Percentiles rank a stretch among this genome's conserved stretches.
Conservation (phyloP, 2,888 invertebrate species). For the Rotaria magnacalcarata region DNA sequence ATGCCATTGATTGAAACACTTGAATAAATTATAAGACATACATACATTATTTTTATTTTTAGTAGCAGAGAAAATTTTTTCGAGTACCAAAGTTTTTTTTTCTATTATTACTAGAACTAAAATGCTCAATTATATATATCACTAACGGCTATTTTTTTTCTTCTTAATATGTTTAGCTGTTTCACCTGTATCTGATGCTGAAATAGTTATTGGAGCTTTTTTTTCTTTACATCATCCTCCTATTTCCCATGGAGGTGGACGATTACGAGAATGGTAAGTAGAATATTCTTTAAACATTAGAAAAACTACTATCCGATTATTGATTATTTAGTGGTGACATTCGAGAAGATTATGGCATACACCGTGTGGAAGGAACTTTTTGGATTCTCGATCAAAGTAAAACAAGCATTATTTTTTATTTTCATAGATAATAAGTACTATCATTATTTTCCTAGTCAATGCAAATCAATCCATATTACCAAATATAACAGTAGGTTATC, state of each 20-base stretch:
- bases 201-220: neutral
- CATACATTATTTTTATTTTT: no score
- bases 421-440: no score
- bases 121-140: no score
- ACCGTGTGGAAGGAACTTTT: constrained; percentile 66
- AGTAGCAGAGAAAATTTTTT: no score
- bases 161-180: neutral
- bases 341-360: constrained; percentile 73
- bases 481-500: constrained; percentile 66
- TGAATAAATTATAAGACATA: no score
- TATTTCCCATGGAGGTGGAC: neutral
- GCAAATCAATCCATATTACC: constrained; percentile 64
- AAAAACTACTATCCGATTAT: no score
- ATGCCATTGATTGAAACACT: no score
- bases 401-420: constrained; percentile 35
- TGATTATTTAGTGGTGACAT: constrained; percentile 63
- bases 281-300: no score
- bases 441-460: constrained; percentile 58
- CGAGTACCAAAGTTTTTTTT: no score
- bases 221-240: constrained; percentile 31
- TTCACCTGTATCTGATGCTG: constrained; percentile 1
- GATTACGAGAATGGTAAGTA: neutral
- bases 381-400: constrained; percentile 51
- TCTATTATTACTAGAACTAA: no score
- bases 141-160: no score